Evolutionary conservation across 2,797 vertebrate genomes (phyloP), one percentile per base, ranked within the genome.

Genomic region (Falco cherrug): DNA sequence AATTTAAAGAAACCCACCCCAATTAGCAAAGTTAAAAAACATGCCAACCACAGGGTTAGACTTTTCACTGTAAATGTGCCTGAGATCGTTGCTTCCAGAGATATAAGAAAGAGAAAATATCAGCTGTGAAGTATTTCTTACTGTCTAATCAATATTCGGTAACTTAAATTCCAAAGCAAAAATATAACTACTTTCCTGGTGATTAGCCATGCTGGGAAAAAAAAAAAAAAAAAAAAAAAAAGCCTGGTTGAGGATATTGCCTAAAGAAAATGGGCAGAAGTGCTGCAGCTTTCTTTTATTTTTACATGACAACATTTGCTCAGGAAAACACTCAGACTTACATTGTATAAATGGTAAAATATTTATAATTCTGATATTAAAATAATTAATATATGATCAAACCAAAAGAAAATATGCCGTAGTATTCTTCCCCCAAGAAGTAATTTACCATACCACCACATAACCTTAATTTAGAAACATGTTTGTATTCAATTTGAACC

Each of bases 341-440:
- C 86, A 81, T 35, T 67, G 26, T 78, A 70, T 56, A 22, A 19
- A 77, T 78, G 17, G 26, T 90, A 93, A 97, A 95, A 91, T 89
- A 95, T 95, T 94, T 95, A 93, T 94, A 94, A 79, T 71, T 33
- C 45, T 33, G 50, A 84, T 87, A 87, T 73, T 96, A 95, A 97
- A 96, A 95, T 96, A 45, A 91, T 90, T 92, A 92, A 88, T 85
- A 79, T 75, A 63, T 71, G 28, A 89, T 76, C 8, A 47, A 88
- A 96, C 81, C 94, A 61, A 89, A 69, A 12, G 13, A 56, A 82
- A 73, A 78, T 59, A 7, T 41, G 2, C 79, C 95, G 33, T 75
- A 85, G 14, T 57, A 74, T 65, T 96, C 73, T 76, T n/a, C 25
- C 69, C 10, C 16, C 3, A 3, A 90, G 61, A 76, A 26, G 71